Evolutionary conservation across 1,140 invertebrate genomes (phyloP), one percentile per base, ranked within the genome.

Genomic region (Ceratitis capitata): DNA sequence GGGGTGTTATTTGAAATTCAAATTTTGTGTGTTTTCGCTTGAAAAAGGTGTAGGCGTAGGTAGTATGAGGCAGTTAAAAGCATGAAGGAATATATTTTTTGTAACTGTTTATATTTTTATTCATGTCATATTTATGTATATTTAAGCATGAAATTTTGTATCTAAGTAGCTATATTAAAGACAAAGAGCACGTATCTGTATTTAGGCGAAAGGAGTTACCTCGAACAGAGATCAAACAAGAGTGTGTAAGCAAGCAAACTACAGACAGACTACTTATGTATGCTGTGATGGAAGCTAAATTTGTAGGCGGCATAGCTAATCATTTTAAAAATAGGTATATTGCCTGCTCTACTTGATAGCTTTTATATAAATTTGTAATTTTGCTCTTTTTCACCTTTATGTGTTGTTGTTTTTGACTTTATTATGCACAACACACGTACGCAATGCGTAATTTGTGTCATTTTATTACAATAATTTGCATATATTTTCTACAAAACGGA

Each of bases 401-500:
- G 29, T 61, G 6, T 10, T 23, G 9, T 12, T 26, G 2, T 35
- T 69, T 19, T 7, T 29, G 32, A 0, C 29, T 69, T 35, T 69
- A 58, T 23, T 53, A 35, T 0, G 5, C 61, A n/a, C 26, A 35
- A 16, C 29, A 32, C 61, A 69, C 61, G 61, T 69, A 69, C 12
- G 0, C 61, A 16, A 12, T 35, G 29, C 32, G 61, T 19, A 35
- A 69, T 32, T 35, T 69, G 14, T 69, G 16, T n/a, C 0, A 69
- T 69, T 69, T 69, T 69, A 69, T 19, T 69, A 19, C 29, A 6
- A 35, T 3, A 69, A 69, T 69, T 35, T 78, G n/a, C 69, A 78
- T 78, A 78, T 78, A 6, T 45, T 45, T 45, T n/a, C 45, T 47
- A 23, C 42, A 78, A 78, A 78, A 16, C 69, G 69, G 69, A 78